These are phyloP conservation scores for Lottia gigantea DNA, from an alignment of 2,888 invertebrate genomes.

Conservation along the genomic window DNA sequence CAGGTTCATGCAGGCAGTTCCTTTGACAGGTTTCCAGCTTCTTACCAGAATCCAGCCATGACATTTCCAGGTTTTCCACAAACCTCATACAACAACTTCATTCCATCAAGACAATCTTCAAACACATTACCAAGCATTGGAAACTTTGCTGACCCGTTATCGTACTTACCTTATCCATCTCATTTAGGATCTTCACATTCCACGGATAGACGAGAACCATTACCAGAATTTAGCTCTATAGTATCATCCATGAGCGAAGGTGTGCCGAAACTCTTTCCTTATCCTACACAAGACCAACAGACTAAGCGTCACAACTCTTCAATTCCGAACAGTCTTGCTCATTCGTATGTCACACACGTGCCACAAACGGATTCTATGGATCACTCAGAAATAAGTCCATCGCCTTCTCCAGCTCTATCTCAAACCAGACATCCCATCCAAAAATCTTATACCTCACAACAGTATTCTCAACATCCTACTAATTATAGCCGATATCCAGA, in stretches of 20 bases:
- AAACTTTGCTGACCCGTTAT: not conserved
- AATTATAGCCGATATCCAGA: no score
- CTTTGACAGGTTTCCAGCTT: not conserved
- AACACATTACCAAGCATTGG: slow-evolving; percentile 8
- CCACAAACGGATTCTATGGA: not conserved
- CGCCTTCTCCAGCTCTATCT: not conserved
- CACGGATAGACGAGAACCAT: not conserved
- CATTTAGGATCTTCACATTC: not conserved
- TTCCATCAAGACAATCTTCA: not conserved
- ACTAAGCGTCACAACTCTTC: not conserved
- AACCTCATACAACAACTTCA: not conserved
- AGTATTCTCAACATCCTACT: no score
- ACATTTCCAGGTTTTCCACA: not conserved
- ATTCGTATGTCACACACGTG: not conserved
- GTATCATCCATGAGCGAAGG: slow-evolving; percentile 1
- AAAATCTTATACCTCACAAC: not conserved
- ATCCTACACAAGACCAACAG: no score
- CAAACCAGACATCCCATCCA: slow-evolving; percentile 2
- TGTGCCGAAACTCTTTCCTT: no score
- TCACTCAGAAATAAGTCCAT: not conserved
- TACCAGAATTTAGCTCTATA: slow-evolving; percentile 18
- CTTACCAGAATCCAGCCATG: not conserved
- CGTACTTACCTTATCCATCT: not conserved
- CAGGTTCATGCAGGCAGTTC: not conserved
- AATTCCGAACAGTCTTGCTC: not conserved